Percentiles rank a stretch among this genome's conserved stretches.
phyloP scores from a whole-genome alignment of 2,113 vertebrate genomes.

The Trematomus loennbergii region DNA sequence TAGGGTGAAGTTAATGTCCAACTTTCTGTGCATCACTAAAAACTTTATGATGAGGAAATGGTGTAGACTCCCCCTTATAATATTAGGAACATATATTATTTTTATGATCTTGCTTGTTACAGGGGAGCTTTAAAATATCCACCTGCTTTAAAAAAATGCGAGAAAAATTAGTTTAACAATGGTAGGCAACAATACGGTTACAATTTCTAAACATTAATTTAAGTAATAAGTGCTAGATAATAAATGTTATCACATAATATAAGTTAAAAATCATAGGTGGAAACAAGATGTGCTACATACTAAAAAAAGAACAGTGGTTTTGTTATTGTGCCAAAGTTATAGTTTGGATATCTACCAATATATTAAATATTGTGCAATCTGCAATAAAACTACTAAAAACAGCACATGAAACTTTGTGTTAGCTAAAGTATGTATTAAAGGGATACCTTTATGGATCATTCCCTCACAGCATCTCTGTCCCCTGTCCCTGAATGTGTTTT shows the following conservation, averaged over 20 bases:
- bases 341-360: neutral
- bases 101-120: neutral
- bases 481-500: constrained; percentile 42
- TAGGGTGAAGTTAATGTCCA: neutral
- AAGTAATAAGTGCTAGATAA: constrained; percentile 10
- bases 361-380: neutral
- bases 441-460: constrained; percentile 30
- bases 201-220: constrained; percentile 4
- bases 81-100: neutral
- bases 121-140: constrained; percentile 13
- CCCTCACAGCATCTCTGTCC: constrained; percentile 45
- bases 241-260: neutral
- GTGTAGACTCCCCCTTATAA: neutral
- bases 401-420: neutral
- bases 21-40: neutral
- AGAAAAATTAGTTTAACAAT: neutral
- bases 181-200: neutral
- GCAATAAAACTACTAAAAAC: neutral
- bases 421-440: constrained; percentile 28
- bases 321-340: neutral
- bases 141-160: neutral
- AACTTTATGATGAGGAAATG: neutral
- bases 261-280: constrained; percentile 2
- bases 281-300: neutral
- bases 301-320: neutral